Percentiles rank a stretch among this genome's conserved stretches.
Evolutionary conservation across 2,797 vertebrate genomes (phyloP).

Genomic region (Lagocephalus sceleratus): DNA sequence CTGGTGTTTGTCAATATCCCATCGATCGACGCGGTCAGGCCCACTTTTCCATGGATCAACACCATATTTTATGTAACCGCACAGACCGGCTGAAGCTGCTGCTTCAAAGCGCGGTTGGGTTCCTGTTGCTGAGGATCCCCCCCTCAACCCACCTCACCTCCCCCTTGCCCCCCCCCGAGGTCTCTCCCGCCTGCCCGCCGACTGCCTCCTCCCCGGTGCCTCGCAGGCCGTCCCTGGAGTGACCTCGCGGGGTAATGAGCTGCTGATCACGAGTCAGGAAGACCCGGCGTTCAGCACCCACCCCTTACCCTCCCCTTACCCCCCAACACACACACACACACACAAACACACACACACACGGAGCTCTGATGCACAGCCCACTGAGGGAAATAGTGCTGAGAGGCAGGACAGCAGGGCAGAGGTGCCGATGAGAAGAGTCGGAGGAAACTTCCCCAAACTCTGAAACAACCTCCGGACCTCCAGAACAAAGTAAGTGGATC

Average conservation of each 20-base stretch:
- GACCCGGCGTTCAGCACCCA: constrained; percentile 66
- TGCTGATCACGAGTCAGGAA: constrained; percentile 78
- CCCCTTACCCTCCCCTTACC: constrained; percentile 43
- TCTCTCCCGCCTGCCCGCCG: constrained; percentile 42
- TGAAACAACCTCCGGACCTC: constrained; percentile 72
- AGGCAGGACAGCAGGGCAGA: constrained; percentile 61
- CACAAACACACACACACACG: constrained; percentile 47
- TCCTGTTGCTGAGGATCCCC: constrained; percentile 18
- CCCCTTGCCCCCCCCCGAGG: constrained; percentile 32
- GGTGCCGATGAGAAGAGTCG: constrained; percentile 68
- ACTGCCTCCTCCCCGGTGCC: constrained; percentile 50
- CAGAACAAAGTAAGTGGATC: constrained; percentile 71
- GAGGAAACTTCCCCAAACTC: constrained; percentile 61
- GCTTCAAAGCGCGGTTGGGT: constrained; percentile 6
- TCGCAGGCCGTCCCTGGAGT: constrained; percentile 70
- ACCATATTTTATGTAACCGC: constrained; percentile 58
- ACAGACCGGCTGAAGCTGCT: constrained; percentile 20
- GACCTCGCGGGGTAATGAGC: constrained; percentile 81
- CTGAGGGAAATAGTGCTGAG: constrained; percentile 66
- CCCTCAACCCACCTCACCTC: constrained; percentile 18
- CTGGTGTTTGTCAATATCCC: constrained; percentile 48
- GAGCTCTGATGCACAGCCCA: constrained; percentile 70
- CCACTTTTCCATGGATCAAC: constrained; percentile 60
- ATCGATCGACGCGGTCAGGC: constrained; percentile 44
- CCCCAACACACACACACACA: constrained; percentile 40